Evolutionary conservation across 2,888 invertebrate species (phyloP), one percentile per base, ranked within the genome.

Genomic region (Erebia palarica): DNA sequence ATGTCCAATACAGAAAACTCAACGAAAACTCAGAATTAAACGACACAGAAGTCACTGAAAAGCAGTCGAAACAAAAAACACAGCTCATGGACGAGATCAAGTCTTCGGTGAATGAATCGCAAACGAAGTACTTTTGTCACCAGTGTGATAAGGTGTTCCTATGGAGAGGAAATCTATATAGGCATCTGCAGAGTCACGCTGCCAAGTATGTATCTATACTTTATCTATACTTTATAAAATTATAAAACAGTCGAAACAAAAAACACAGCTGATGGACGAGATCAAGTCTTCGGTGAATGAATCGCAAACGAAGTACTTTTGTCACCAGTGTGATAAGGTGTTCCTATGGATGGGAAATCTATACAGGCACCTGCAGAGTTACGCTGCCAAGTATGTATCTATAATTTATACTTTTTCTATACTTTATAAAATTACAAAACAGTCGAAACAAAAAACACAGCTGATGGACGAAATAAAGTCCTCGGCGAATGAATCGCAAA

Each of bases 311-410:
- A 77, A 78, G 76, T 88, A 74, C 75, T 78, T 84, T 0, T 92
- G 92, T 36, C 79, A 86, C 0, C 91, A 89, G 65, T 92, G 97
- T 84, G 96, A 96, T 73, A 96, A 96, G 85, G 95, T 95, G 27
- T 97, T 97, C 84, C 97, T 96, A 68, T 97, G 97, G 91, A 95
- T 96, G 75, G 97, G 97, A 18, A 97, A 97, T 83, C 94, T 97
- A 90, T 85, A 96, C 81, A 92, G 97, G 65, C 97, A 97, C 82
- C 90, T 96, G 81, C 94, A 96, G 75, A 96, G 96, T 82, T 97
- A 97, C 81, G 81, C 82, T 0, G 88, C 88, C 0, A 88, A 88
- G 92, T 91, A 4, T 75, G 58, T 57, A 18, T 27, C 27, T 27
- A 27, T 27, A n/a, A n/a, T n/a, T n/a, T n/a, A n/a, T n/a, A 27